A percentile compares a stretch with the other conserved stretches of the same genome.
Evolutionary conservation across 2,797 vertebrate genomes (phyloP).

Genomic region (Morus bassanus): DNA sequence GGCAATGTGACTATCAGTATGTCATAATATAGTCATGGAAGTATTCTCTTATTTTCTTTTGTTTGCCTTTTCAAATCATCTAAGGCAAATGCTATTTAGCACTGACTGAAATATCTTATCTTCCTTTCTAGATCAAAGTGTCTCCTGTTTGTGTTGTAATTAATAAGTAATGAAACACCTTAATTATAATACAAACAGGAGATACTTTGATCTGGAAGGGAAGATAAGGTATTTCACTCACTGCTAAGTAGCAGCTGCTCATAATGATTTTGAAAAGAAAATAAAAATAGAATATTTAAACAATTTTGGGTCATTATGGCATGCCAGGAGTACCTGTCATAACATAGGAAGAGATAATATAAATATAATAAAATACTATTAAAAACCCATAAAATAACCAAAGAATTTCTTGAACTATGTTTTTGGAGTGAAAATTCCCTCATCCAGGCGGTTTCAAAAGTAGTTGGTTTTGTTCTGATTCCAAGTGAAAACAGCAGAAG

Average conservation of each 20-base stretch:
- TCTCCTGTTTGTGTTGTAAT: constrained; percentile 28
- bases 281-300: constrained; percentile 39
- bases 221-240: constrained; percentile 2
- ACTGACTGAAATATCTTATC: constrained; percentile 5
- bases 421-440: constrained; percentile 12
- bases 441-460: background rate
- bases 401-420: constrained; percentile 8
- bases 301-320: background rate
- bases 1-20: background rate
- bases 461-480: constrained; percentile 14
- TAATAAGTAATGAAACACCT: constrained; percentile 50
- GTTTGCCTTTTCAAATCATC: background rate
- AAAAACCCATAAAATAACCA: background rate
- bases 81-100: background rate
- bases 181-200: constrained; percentile 47
- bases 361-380: constrained; percentile 32
- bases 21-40: background rate
- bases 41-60: constrained; percentile 14
- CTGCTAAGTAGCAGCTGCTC: constrained; percentile 16
- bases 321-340: background rate
- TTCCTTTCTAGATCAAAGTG: constrained; percentile 30
- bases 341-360: background rate
- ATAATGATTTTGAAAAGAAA: constrained; percentile 8
- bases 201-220: constrained; percentile 37
- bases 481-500: background rate